Evolutionary conservation across 1,140 invertebrate species (phyloP).

Genomic region (Trachymyrmex septentrionalis): DNA sequence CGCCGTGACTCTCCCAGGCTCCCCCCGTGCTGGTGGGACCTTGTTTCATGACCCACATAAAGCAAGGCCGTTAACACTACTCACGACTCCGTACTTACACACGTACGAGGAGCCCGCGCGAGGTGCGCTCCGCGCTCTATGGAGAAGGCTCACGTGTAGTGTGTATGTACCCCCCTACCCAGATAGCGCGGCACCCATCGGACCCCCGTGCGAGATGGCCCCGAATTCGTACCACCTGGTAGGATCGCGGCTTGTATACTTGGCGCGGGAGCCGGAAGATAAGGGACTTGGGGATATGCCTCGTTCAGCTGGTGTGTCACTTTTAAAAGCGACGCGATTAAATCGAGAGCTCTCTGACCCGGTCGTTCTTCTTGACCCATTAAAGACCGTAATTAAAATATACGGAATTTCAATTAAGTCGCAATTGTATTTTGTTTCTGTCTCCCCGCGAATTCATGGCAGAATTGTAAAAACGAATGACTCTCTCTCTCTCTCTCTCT

Average conservation of each 20-base stretch:
- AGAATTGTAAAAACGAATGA: background rate
- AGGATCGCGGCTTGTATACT: constrained; percentile 1
- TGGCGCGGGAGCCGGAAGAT: constrained; percentile 9
- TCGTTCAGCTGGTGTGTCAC: constrained; percentile 35
- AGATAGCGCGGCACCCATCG: constrained; percentile 29
- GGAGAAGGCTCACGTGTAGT: constrained; percentile 56
- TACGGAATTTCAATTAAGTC: background rate
- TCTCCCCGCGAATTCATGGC: background rate
- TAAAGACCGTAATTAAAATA: background rate
- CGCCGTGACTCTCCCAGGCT: constrained; percentile 78
- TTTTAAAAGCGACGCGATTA: constrained; percentile 32
- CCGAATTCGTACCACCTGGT: constrained; percentile 44
- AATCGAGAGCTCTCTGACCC: constrained; percentile 21
- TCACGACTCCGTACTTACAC: constrained; percentile 34
- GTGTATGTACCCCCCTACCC: constrained; percentile 42
- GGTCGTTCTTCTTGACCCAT: constrained; percentile 6
- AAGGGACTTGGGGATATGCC: constrained; percentile 22
- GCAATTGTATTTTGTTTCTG: background rate
- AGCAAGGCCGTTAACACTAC: constrained; percentile 85
- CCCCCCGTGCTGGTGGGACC: constrained; percentile 81
- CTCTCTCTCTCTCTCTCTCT: too few relatives aligned
- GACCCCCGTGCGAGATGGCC: constrained; percentile 48
- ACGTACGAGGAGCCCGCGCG: constrained; percentile 47
- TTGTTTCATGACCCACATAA: constrained; percentile 86
- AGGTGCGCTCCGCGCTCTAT: constrained; percentile 66